These are phyloP conservation scores for Lophochroa leadbeateri DNA, from an alignment of 2,113 vertebrate genomes.

Conservation along the genomic window DNA sequence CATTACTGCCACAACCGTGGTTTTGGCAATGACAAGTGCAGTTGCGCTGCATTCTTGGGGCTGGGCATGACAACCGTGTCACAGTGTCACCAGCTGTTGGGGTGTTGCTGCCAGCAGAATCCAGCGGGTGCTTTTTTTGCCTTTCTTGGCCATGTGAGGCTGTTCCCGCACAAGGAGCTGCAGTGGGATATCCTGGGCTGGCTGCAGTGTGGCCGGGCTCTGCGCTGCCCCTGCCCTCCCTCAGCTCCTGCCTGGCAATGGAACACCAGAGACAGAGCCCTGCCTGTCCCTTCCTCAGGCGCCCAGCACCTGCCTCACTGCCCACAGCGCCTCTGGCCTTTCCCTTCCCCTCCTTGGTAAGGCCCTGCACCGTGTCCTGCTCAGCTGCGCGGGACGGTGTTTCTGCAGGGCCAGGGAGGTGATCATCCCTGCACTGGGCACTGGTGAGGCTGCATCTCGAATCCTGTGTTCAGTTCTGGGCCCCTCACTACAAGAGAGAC, in stretches of 20 bases:
- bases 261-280: background rate
- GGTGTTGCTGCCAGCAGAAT: background rate
- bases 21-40: fast-evolving
- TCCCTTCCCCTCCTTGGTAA: background rate
- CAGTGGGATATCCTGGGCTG: background rate
- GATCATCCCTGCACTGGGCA: background rate
- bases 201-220: background rate
- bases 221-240: fast-evolving
- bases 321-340: background rate
- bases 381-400: background rate
- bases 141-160: background rate
- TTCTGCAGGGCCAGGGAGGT: background rate
- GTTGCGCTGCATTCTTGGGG: fast-evolving
- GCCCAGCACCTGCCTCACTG: background rate
- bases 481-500: background rate
- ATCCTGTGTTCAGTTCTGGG: background rate
- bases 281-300: background rate
- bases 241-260: background rate
- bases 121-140: background rate
- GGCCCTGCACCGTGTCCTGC: fast-evolving
- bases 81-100: fast-evolving
- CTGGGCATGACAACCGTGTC: background rate
- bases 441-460: background rate
- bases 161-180: fast-evolving
- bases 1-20: fast-evolving